A percentile compares a stretch with the other conserved stretches of the same genome.
Conservation (phyloP, 1,140 invertebrate species). For the Asobara japonica region DNA sequence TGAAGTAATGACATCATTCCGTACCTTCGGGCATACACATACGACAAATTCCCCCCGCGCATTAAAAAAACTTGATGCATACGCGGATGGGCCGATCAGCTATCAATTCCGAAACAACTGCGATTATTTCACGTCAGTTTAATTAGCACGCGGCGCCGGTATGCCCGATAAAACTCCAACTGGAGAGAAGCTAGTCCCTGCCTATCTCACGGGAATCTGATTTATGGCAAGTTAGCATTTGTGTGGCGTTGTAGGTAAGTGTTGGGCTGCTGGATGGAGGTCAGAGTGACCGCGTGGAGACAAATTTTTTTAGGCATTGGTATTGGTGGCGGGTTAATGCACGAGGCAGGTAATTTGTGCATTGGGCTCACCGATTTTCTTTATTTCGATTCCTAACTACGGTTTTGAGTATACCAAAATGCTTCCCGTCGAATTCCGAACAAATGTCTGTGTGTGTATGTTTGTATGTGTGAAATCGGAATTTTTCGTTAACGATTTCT, state of each 20-base stretch:
- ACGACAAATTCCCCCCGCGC: constrained; percentile 22
- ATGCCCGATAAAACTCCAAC: constrained; percentile 62
- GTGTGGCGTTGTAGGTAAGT: constrained; percentile 39
- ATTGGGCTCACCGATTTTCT: too few relatives aligned
- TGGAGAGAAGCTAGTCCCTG: constrained; percentile 53
- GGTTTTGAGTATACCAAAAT: too few relatives aligned
- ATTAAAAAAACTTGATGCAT: constrained; percentile 1
- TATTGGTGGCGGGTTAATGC: too few relatives aligned
- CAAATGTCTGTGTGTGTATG: too few relatives aligned
- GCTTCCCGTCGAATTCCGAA: too few relatives aligned
- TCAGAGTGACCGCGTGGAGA: constrained; percentile 5
- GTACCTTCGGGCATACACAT: constrained; percentile 29
- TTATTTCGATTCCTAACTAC: too few relatives aligned
- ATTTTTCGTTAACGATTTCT: too few relatives aligned
- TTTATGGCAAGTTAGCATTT: constrained; percentile 62
- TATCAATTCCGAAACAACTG: constrained; percentile 63
- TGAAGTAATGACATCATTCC: constrained; percentile 13
- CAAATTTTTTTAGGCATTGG: too few relatives aligned
- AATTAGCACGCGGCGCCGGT: constrained; percentile 65
- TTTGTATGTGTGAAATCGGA: too few relatives aligned
- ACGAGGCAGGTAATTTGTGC: too few relatives aligned
- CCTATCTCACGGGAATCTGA: constrained; percentile 66
- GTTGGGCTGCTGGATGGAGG: background rate
- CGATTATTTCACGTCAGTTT: constrained; percentile 67
- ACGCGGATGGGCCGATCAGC: constrained; percentile 60